Evolutionary conservation across 2,113 vertebrate species (phyloP).

Genomic region (Taurulus bubalis): DNA sequence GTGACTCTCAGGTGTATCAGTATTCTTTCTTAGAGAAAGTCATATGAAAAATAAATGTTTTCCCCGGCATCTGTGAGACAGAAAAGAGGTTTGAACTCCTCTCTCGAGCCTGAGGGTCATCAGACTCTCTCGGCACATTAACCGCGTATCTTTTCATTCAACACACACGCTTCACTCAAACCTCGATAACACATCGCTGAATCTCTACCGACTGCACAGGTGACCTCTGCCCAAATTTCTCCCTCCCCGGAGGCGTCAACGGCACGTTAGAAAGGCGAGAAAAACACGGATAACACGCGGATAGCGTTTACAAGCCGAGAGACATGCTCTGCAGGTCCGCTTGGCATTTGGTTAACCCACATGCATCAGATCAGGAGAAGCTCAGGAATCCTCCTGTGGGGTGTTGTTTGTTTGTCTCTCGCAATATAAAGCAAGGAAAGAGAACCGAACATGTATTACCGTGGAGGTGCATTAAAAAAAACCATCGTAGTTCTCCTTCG

Average conservation of each 20-base stretch:
- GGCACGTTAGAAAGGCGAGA: not conserved
- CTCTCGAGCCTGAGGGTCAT: conserved; percentile 20
- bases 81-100: conserved; percentile 16
- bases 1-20: not conserved
- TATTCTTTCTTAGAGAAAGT: not conserved
- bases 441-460: not conserved
- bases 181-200: not conserved
- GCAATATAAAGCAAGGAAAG: not conserved
- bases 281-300: conserved; percentile 16
- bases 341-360: conserved; percentile 54
- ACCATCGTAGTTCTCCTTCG: not conserved
- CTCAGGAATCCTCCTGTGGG: conserved; percentile 30
- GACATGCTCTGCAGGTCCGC: conserved; percentile 1
- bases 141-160: conserved; percentile 30
- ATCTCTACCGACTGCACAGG: not conserved
- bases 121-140: conserved; percentile 37
- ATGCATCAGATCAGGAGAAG: conserved; percentile 6
- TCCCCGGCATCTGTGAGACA: not conserved
- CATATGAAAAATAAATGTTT: not conserved
- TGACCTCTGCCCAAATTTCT: conserved; percentile 11
- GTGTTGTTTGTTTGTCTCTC: conserved; percentile 15
- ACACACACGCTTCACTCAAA: conserved; percentile 14
- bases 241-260: not conserved
- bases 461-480: not conserved
- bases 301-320: not conserved